Conservation (phyloP, 2,797 vertebrate genomes). For the Petrocephalus schoutedeni region DNA sequence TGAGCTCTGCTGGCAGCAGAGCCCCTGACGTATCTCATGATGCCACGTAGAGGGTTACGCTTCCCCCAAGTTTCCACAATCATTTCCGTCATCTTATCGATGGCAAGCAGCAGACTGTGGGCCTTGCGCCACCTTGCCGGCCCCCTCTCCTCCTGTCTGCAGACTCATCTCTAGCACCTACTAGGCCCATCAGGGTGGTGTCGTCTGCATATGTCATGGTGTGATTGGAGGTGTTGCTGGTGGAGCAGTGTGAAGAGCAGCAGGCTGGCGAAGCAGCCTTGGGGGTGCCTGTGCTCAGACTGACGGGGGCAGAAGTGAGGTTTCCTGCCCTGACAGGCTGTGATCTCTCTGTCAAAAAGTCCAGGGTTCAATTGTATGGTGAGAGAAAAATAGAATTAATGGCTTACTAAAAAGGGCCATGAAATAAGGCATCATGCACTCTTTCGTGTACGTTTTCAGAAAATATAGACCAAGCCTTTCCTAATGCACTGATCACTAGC, state of each 20-base stretch:
- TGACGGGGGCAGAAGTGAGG: not conserved
- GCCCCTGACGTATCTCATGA: not conserved
- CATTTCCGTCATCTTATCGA: not conserved
- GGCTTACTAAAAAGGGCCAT: no score
- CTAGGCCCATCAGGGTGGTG: no score
- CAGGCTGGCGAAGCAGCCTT: not conserved
- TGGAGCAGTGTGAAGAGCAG: not conserved
- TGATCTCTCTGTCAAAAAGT: not conserved
- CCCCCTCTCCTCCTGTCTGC: no score
- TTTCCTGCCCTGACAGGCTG: not conserved
- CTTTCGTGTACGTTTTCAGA: not conserved
- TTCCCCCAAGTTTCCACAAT: not conserved
- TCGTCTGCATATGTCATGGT: no score
- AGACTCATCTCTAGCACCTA: no score
- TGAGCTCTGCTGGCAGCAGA: not conserved
- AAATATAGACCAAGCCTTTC: no score
- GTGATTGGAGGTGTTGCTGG: not conserved
- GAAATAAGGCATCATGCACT: no score
- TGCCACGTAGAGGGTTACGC: not conserved
- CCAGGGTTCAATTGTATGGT: not conserved
- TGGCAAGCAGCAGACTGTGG: no score
- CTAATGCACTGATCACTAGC: no score
- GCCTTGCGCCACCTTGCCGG: no score
- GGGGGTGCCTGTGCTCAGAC: not conserved
- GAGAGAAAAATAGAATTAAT: no score